These are phyloP conservation scores for Telmatochromis bifrenatus DNA, from an alignment of 2,113 vertebrate genomes.

Conservation along the genomic window DNA sequence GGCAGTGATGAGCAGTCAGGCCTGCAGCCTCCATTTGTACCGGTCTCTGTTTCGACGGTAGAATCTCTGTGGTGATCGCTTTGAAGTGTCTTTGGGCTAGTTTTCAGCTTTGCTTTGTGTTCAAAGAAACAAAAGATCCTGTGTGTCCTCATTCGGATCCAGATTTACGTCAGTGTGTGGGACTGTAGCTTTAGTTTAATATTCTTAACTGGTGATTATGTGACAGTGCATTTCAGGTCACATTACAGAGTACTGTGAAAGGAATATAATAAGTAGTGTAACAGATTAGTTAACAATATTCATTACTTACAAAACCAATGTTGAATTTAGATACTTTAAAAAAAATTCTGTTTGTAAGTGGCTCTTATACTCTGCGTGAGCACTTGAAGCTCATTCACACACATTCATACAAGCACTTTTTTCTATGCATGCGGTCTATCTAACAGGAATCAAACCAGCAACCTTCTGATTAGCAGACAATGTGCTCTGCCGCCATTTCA, in stretches of 20 bases:
- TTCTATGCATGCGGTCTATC: not conserved
- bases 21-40: not conserved
- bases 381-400: not conserved
- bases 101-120: not conserved
- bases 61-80: not conserved
- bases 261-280: not conserved
- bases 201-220: not conserved
- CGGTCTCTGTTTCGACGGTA: not conserved
- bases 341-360: not conserved
- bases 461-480: not conserved
- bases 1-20: not conserved
- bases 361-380: not conserved
- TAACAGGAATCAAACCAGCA: not conserved
- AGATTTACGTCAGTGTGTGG: not conserved
- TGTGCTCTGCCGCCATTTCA: not conserved
- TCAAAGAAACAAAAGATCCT: not conserved
- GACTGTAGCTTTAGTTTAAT: not conserved
- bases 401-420: not conserved
- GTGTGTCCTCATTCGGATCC: not conserved
- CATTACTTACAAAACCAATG: not conserved
- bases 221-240: not conserved
- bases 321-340: not conserved
- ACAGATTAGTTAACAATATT: not conserved
- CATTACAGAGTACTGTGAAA: not conserved
- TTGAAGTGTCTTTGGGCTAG: not conserved